These are phyloP conservation scores for Umimayanthus kanabou DNA, from an alignment of 92 coral and sea anemone species.

Conservation along the genomic window DNA sequence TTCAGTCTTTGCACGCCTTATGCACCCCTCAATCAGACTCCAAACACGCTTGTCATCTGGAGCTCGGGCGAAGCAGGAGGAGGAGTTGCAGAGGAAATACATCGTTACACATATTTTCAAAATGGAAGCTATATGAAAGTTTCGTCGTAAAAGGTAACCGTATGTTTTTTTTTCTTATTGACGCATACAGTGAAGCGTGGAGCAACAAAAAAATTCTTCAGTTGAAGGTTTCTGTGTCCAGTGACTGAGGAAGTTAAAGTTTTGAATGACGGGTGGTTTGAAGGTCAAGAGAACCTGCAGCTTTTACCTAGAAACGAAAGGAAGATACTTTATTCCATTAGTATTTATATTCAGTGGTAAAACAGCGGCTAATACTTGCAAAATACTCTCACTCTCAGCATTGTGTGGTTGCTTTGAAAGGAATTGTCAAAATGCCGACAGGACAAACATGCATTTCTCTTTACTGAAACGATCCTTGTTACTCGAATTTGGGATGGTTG, in stretches of 20 bases:
- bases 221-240: neutral
- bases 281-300: constrained; percentile 1
- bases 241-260: neutral
- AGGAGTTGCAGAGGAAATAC: constrained; percentile 38
- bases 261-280: constrained; percentile 4
- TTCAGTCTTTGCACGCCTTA: constrained; percentile 1
- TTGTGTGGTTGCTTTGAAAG: constrained; percentile 3
- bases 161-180: neutral
- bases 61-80: neutral
- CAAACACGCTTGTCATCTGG: constrained; percentile 20
- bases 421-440: constrained; percentile 38
- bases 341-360: neutral
- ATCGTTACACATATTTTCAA: constrained; percentile 6
- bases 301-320: neutral
- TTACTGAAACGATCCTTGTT: neutral
- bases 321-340: neutral
- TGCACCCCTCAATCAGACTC: constrained; percentile 8
- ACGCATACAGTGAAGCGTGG: neutral
- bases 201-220: neutral
- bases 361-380: neutral
- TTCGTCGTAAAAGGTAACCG: constrained; percentile 23
- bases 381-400: neutral
- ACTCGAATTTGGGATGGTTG: neutral
- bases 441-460: neutral
- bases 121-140: constrained; percentile 14